Evolutionary conservation across 2,888 invertebrate species (phyloP), one percentile per base, ranked within the genome.

Genomic region (Pseudococcus jackbeardsleyi): DNA sequence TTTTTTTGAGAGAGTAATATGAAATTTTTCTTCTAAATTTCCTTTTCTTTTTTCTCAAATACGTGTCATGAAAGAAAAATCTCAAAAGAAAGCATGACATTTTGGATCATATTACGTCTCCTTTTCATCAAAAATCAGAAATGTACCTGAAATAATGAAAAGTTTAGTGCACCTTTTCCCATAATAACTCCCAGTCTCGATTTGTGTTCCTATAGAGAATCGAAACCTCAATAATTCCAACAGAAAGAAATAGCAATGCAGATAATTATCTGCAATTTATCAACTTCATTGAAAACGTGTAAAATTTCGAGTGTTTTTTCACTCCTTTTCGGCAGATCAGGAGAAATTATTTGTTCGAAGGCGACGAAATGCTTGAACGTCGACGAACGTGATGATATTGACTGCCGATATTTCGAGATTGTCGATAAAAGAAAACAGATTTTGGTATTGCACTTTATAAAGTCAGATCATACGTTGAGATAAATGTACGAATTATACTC

Each of bases 321-420:
- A 0, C 59, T 6, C 59, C 46, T 46, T 46, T 11, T 46, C 26
- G 26, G 3, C 26, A 33, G 3, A 33, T 3, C 26, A 33, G 26
- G 26, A 33, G 3, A 33, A 33, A 33, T 33, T 33, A 33, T 33
- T 33, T 72, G 9, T 33, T 33, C 12, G 26, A 33, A 15, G 12
- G 33, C 26, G 26, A 33, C 26, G 26, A 3, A 3, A 33, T 33
- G 26, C 26, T 33, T 33, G 26, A 33, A 33, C 26, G 26, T 72
- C 33, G 68, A 72, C 11, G 68, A 72, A 72, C 68, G 68, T 72
- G 68, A 26, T 72, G 68, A 72, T 72, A 72, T 72, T 9, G 59
- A 59, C 59, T 7, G 17, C 15, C 26, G 33, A 33, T 22, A 7
- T 59, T 59, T 54, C 26, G 7, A 72, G 68, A 72, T 33, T 72